phyloP scores from a whole-genome alignment of 1,140 invertebrate species.

The Microvelia longipes region DNA sequence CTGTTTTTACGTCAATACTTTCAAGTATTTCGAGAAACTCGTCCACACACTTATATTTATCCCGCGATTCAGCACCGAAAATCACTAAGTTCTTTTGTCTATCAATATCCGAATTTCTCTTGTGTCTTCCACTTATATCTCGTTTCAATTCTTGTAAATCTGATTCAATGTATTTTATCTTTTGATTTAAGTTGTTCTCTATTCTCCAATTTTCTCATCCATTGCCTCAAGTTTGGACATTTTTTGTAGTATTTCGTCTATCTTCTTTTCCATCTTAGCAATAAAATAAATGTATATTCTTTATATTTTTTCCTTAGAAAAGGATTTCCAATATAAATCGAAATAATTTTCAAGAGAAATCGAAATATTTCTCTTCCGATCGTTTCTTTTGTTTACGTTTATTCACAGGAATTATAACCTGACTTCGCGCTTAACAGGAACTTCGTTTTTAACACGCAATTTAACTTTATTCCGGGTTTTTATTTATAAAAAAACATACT shows the following conservation, averaged over 20 bases:
- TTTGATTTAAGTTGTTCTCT: not conserved
- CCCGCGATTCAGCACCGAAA: not conserved
- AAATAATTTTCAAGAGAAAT: too few relatives aligned
- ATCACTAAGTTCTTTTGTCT: not conserved
- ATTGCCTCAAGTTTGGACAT: not conserved
- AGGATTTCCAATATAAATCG: too few relatives aligned
- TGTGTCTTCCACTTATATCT: not conserved
- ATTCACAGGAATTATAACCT: too few relatives aligned
- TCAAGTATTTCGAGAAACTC: not conserved
- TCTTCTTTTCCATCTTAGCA: not conserved
- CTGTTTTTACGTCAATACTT: not conserved
- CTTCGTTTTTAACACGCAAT: too few relatives aligned
- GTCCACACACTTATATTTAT: not conserved
- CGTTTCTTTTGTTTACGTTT: too few relatives aligned
- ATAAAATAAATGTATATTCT: too few relatives aligned
- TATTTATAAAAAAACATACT: too few relatives aligned
- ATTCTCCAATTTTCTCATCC: not conserved
- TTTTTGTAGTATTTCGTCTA: not conserved
- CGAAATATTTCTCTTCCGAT: too few relatives aligned
- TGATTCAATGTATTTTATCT: not conserved
- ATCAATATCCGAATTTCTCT: not conserved
- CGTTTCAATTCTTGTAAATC: not conserved
- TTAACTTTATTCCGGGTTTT: too few relatives aligned
- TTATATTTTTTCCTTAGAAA: too few relatives aligned
- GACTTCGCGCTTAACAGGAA: too few relatives aligned